Evolutionary conservation across 1,140 invertebrate genomes (phyloP).

Genomic region (Oryctes rhinoceros): DNA sequence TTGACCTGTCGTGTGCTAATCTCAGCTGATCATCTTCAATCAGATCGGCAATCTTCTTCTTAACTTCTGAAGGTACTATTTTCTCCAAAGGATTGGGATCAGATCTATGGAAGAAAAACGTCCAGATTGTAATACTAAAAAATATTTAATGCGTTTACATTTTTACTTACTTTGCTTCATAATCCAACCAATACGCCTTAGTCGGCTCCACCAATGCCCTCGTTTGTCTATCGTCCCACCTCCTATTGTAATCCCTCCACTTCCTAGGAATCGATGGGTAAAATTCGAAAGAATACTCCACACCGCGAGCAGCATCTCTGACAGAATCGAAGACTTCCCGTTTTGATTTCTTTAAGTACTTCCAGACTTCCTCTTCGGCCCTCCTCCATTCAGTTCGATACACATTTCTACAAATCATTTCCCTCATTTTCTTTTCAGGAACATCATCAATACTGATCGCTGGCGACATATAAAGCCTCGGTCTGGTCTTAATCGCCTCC

Average conservation of each 20-base stretch:
- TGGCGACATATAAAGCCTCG: constrained; percentile 62
- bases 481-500: constrained; percentile 59
- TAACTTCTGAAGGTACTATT: constrained; percentile 51
- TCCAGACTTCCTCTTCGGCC: constrained; percentile 42
- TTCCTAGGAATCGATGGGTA: constrained; percentile 55
- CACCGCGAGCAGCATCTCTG: constrained; percentile 43
- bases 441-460: constrained; percentile 64
- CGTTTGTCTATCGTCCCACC: constrained; percentile 61
- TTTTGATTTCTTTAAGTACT: constrained; percentile 31
- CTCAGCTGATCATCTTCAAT: constrained; percentile 54
- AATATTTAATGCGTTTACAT: neutral
- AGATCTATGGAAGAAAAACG: constrained; percentile 46
- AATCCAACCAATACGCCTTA: constrained; percentile 58
- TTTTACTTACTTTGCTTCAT: constrained; percentile 46
- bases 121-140: neutral
- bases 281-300: constrained; percentile 47
- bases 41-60: constrained; percentile 54
- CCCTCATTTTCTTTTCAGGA: constrained; percentile 57
- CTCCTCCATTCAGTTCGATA: constrained; percentile 55
- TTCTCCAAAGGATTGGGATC: constrained; percentile 50
- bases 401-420: constrained; percentile 50
- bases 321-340: constrained; percentile 47
- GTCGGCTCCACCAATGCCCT: constrained; percentile 59
- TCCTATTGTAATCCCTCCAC: constrained; percentile 57
- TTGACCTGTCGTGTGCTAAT: constrained; percentile 53